Evolutionary conservation across 2,113 vertebrate genomes (phyloP).

Genomic region (Mormoops blainvillei): DNA sequence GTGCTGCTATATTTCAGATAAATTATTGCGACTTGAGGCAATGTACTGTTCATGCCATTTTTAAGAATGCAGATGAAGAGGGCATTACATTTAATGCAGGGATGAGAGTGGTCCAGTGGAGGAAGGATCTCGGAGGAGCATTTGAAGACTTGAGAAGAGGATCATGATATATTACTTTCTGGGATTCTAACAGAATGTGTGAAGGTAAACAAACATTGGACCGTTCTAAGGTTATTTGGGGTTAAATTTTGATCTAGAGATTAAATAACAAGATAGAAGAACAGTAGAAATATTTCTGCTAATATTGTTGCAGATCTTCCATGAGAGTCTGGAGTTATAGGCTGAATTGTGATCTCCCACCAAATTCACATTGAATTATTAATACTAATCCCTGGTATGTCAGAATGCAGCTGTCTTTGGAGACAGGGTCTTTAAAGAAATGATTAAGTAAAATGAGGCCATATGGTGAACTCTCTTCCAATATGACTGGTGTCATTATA

Average conservation of each 20-base stretch:
- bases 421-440: not conserved
- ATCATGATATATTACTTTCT: not conserved
- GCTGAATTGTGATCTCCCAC: not conserved
- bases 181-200: not conserved
- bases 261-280: not conserved
- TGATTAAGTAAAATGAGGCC: not conserved
- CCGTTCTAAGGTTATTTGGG: too few species aligned
- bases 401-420: not conserved
- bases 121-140: not conserved
- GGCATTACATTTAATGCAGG: not conserved
- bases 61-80: not conserved
- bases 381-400: too few species aligned
- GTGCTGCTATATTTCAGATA: not conserved
- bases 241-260: not conserved
- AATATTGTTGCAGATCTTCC: fast-evolving
- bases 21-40: not conserved
- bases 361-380: not conserved
- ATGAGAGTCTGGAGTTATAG: too few species aligned
- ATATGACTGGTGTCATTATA: not conserved
- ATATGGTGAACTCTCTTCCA: not conserved
- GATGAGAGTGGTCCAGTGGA: fast-evolving
- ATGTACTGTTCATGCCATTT: not conserved
- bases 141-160: not conserved
- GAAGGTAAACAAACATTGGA: not conserved
- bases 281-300: not conserved